A percentile compares a stretch with the other conserved stretches of the same genome.
Conservation (phyloP, 2,797 vertebrate genomes). For the Thamnophis elegans region DNA sequence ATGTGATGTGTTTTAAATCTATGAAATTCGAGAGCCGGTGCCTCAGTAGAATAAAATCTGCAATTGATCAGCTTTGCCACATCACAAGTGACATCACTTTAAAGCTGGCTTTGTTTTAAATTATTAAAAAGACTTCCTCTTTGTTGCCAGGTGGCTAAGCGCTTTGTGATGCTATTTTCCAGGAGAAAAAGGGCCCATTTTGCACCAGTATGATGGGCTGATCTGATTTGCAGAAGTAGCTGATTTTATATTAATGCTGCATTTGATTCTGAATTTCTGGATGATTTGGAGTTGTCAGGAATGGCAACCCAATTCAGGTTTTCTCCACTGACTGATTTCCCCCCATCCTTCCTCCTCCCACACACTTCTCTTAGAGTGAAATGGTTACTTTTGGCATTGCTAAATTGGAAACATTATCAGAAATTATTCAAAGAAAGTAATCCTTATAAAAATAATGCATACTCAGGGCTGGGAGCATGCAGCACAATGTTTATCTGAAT, state of each 20-base stretch:
- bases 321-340: neutral
- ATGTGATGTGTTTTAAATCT: neutral
- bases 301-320: neutral
- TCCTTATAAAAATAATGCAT: neutral
- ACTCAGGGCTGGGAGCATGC: neutral
- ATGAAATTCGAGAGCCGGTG: constrained; percentile 12
- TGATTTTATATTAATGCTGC: neutral
- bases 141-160: neutral
- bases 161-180: neutral
- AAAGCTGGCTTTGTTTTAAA: constrained; percentile 2
- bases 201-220: neutral
- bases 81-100: neutral
- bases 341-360: neutral
- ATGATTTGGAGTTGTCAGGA: neutral
- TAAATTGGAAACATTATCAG: neutral
- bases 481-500: constrained; percentile 24
- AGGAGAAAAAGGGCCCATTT: neutral
- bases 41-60: constrained; percentile 15
- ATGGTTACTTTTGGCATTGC: neutral
- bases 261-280: neutral
- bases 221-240: neutral
- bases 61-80: neutral
- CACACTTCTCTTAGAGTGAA: neutral
- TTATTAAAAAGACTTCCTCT: neutral
- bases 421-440: neutral